These are phyloP conservation scores for Echinarachnius parma DNA, from an alignment of 53 echinoderm and acorn worm genomes.

Conservation along the genomic window DNA sequence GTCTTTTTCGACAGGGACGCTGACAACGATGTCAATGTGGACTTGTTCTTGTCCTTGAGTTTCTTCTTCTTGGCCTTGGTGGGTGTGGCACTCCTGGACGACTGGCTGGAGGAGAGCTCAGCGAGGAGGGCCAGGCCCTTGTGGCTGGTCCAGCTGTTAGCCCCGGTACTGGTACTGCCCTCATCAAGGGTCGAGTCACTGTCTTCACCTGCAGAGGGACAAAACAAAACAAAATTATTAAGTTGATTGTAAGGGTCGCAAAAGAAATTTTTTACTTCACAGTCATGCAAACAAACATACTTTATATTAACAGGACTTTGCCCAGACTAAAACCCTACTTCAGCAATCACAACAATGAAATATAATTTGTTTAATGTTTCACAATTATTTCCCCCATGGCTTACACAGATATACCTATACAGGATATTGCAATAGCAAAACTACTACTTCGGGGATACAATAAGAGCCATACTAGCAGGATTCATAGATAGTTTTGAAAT, in stretches of 20 bases:
- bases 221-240: too few relatives aligned
- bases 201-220: conserved; percentile 55
- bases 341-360: too few relatives aligned
- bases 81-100: conserved; percentile 10
- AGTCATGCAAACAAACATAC: too few relatives aligned
- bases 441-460: too few relatives aligned
- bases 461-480: too few relatives aligned
- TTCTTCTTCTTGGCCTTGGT: conserved; percentile 52
- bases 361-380: too few relatives aligned
- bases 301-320: too few relatives aligned
- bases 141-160: conserved; percentile 53
- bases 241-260: background rate
- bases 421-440: too few relatives aligned
- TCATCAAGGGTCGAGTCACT: conserved; percentile 74
- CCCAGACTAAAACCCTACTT: too few relatives aligned
- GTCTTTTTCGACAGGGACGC: conserved; percentile 54
- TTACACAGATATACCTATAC: too few relatives aligned
- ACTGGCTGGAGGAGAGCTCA: conserved; percentile 64
- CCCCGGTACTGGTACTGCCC: conserved; percentile 32
- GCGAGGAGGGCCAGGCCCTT: conserved; percentile 82
- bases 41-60: conserved; percentile 57
- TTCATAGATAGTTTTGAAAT: too few relatives aligned
- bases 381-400: too few relatives aligned
- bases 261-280: background rate
- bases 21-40: conserved; percentile 9